Evolutionary conservation across 2,113 vertebrate genomes (phyloP).

Genomic region (Natator depressus): DNA sequence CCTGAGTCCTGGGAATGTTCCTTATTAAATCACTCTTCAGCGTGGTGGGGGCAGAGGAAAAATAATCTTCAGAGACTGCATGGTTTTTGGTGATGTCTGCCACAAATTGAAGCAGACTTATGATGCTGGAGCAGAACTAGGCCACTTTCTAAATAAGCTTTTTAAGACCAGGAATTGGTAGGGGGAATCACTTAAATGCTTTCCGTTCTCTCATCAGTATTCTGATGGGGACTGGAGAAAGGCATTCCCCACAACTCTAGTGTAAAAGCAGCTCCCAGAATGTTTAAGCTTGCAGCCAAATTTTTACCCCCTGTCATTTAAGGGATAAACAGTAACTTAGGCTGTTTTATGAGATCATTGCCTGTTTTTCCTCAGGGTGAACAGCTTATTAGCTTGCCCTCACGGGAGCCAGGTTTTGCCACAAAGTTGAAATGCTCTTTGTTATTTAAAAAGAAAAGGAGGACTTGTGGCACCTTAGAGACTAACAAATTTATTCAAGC

Average conservation of each 20-base stretch:
- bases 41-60: neutral
- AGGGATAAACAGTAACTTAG: neutral
- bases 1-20: rapidly evolving
- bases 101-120: neutral
- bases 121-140: neutral
- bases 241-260: neutral
- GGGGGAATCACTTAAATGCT: neutral
- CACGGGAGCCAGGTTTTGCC: neutral
- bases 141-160: neutral
- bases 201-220: neutral
- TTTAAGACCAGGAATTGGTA: neutral
- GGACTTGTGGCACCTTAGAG: too few relatives aligned
- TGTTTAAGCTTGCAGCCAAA: neutral
- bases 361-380: neutral
- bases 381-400: neutral
- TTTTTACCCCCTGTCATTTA: neutral
- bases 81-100: neutral
- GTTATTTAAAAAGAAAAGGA: neutral
- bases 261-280: neutral
- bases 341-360: neutral
- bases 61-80: neutral
- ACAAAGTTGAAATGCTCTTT: neutral
- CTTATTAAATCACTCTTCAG: neutral
- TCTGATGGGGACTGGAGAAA: neutral
- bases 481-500: too few relatives aligned